Base-by-base conservation (phyloP, 1,140 invertebrate genomes). In the Littorina saxatilis region DNA sequence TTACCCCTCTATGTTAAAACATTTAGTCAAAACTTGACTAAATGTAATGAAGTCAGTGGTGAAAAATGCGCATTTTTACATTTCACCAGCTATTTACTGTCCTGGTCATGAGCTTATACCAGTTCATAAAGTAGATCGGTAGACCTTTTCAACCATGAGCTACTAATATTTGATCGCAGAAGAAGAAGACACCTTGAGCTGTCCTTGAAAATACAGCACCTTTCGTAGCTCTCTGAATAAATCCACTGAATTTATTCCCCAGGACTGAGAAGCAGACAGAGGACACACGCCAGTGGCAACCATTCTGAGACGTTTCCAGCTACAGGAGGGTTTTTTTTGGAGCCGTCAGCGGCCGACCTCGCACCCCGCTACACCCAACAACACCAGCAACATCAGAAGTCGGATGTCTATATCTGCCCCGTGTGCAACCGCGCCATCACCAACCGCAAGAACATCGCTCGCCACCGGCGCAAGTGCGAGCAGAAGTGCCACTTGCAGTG, bases 401-500 rank as follows among this genome's bases (percentile, higher is more conserved):
- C 61, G 11, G 61, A 68, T 35, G 66, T 68, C 15, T 68, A 39
- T 35, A 68, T 35, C 13, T 78, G 76, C 37, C 52, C 15, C 20
- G 55, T 29, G 15, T 78, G 76, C 58, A 47, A 58, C 76, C 52
- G 35, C 50, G 27, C 39, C 29, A 58, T 58, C 76, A 58, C 55
- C 32, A 52, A 78, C 37, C 39, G 39, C 23, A 52, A 78, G 35
- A 78, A 43, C 76, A 78, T 78, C 13, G 50, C 55, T 17, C 76
- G 76, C n/a, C 76, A 78, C 58, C 52, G 76, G 23, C 76, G 76
- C 17, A 58, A 63, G 35, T 78, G 76, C 58, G 76, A 78, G 47
- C 50, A 58, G 2, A 78, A 52, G 52, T 78, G 55, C 37, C 76
- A 78, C 76, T 58, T 78, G 76, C 76, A 63, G 76, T 78, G 76